These are phyloP conservation scores for Toxotes jaculatrix DNA, from an alignment of 2,113 vertebrate species.

Conservation along the genomic window DNA sequence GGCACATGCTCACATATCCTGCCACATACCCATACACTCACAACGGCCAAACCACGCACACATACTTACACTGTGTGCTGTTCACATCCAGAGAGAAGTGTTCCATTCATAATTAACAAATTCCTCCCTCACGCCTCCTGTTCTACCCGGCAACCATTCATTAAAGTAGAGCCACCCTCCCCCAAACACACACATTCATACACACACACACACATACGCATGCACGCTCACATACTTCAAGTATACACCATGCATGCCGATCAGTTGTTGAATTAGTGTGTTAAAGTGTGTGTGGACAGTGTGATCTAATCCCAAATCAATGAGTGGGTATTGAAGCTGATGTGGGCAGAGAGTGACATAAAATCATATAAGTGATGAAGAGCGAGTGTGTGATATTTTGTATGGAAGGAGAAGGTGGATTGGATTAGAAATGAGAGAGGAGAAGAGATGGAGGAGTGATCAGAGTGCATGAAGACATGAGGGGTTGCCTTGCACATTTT, in stretches of 20 bases:
- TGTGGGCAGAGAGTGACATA: background rate
- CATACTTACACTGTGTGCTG: conserved; percentile 33
- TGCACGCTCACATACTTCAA: conserved; percentile 24
- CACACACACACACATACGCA: conserved; percentile 36
- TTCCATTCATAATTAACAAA: conserved; percentile 87
- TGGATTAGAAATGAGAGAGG: conserved; percentile 37
- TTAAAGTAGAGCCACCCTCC: conserved; percentile 61
- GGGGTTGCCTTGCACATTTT: conserved; percentile 77
- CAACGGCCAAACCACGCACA: conserved; percentile 22
- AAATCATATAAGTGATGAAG: conserved; percentile 21
- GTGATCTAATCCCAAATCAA: conserved; percentile 45
- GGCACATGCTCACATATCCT: conserved; percentile 7
- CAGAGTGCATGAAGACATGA: conserved; percentile 60
- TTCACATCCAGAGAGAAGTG: conserved; percentile 72
- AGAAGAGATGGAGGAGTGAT: conserved; percentile 53
- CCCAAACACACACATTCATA: conserved; percentile 32
- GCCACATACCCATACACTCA: conserved; percentile 21
- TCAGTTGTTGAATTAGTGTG: conserved; percentile 32
- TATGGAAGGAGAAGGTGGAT: conserved; percentile 34
- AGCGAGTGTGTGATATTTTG: conserved; percentile 22
- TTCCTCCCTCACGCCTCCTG: conserved; percentile 81
- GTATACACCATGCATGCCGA: conserved; percentile 47
- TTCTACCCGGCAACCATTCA: conserved; percentile 87
- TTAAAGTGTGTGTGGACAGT: background rate
- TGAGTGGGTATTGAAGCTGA: background rate